Evolutionary conservation across 2,797 vertebrate genomes (phyloP).

Genomic region (Siniperca obscura): DNA sequence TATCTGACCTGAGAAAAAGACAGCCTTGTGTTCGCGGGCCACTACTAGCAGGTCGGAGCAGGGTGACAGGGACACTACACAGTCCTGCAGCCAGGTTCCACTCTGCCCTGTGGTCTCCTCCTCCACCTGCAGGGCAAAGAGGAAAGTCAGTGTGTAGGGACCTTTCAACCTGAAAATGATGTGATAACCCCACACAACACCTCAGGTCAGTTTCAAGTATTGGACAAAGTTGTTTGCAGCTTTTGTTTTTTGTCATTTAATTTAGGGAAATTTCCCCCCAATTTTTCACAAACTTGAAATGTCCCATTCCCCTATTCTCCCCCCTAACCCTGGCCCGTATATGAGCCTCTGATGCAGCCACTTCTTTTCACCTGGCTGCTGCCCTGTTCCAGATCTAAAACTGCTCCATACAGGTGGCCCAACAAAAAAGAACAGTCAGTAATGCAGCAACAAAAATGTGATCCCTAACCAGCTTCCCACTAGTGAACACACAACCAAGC

Average conservation of each 20-base stretch:
- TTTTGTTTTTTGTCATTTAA: background rate
- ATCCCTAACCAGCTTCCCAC: background rate
- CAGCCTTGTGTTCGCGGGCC: slow-evolving; percentile 92
- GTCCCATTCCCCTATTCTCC: background rate
- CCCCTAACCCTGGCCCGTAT: too few species aligned
- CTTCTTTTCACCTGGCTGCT: too few species aligned
- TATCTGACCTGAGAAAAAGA: slow-evolving; percentile 92
- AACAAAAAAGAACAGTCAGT: too few species aligned
- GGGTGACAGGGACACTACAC: slow-evolving; percentile 93
- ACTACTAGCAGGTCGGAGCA: slow-evolving; percentile 96
- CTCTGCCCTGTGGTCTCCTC: slow-evolving; percentile 84
- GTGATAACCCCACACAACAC: background rate
- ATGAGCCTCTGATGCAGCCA: too few species aligned
- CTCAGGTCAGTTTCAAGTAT: background rate
- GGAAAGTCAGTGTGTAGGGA: background rate
- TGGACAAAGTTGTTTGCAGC: background rate
- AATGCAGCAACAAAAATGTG: background rate
- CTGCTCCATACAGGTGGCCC: too few species aligned
- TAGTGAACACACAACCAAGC: background rate
- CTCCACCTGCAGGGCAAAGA: slow-evolving; percentile 81
- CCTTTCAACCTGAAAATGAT: background rate
- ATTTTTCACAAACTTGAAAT: too few species aligned
- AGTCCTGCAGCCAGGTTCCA: slow-evolving; percentile 93
- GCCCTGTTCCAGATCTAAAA: too few species aligned
- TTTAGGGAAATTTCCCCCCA: background rate